Base-by-base conservation (phyloP, 1,140 invertebrate genomes). In the Hylyphantes graminicola region DNA sequence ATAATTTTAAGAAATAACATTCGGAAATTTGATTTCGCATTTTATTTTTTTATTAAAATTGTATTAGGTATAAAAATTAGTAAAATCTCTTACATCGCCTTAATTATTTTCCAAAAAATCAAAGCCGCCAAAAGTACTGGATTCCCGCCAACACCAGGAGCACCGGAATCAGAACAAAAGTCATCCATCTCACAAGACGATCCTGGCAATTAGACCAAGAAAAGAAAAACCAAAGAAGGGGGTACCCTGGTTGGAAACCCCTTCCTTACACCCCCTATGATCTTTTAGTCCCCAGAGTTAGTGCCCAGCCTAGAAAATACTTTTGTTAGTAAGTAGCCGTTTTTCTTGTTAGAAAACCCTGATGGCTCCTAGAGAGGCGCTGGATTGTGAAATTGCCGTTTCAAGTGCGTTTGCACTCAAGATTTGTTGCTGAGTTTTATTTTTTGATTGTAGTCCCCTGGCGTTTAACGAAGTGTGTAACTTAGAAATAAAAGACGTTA, bases 121-220 rank as follows among this genome's bases (percentile, higher is more conserved):
- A 1, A 1, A 5, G 5, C 35, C 35, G 1, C 35, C 35, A 35
- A 35, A 35, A 1, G 1, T 35, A 5, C 35, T 35, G 35, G 35
- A 35, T 35, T 35, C 35, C 5, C 35, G 35, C 67, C 13, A 15
- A 51, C 54, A 35, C 50, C 0, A 13, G 50, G 77, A 17, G 64
- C 64, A 68, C 68, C 63, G 15, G 65, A 63, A 2, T 35, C 35
- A 13, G 8, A 61, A 61, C 19, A 51, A 78, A 51, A 63, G 19
- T 63, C 67, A 81, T 81, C 79, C 79, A 81, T 81, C 79, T 81
- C 19, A 9, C 7, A 53, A 50, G 55, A 21, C 21, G 68, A 81
- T 81, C 68, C 19, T 81, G 67, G 79, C 79, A 81, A 81, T 81
- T 81, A 81, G 68, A 70, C 6, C 21, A 51, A 53, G 55, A 35